Evolutionary conservation across 1,140 invertebrate genomes (phyloP), one percentile per base, ranked within the genome.

Genomic region (Macrocentrus cingulum): DNA sequence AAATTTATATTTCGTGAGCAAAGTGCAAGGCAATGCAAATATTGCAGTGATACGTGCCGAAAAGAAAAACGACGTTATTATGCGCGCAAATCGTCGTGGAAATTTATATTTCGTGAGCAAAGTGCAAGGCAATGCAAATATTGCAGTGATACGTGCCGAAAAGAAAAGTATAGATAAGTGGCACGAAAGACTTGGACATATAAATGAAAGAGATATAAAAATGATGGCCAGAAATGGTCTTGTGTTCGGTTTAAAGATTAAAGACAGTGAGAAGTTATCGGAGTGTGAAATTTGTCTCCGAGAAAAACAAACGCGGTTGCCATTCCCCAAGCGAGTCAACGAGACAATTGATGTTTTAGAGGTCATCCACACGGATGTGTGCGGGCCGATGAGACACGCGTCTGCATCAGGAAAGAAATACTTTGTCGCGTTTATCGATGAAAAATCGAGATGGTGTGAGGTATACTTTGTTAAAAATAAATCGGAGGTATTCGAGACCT

Each of bases 61-160:
- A n/a, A n/a, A n/a, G n/a, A n/a, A n/a, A n/a, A n/a, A 59, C 18
- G 16, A 53, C 2, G 16, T 50, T 4, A 4, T 36, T 7, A 22
- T 59, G n/a, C 44, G n/a, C 2, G 56, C 51, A 7, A 42, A 59
- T 25, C 45, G 55, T 20, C 2, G 4, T 2, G 60, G 60, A 11
- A 50, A 62, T 46, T 29, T 62, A 13, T 62, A 57, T 44, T 49
- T 36, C 32, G 49, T 62, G 22, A 52, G 36, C 29, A 45, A 13
- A 22, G 23, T 19, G 13, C 11, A 52, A 36, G 54, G 18, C 3
- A 45, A 42, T 34, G 42, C 19, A 36, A 44, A 45, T 11, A 32
- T 2, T 3, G 19, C 29, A 45, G 32, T 49, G 49, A 61, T 48
- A 29, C 9, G 25, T 9, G 9, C 25, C 4, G 25, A 29, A 29